Conservation (phyloP, 2,113 vertebrate species). For the Murina feae region DNA sequence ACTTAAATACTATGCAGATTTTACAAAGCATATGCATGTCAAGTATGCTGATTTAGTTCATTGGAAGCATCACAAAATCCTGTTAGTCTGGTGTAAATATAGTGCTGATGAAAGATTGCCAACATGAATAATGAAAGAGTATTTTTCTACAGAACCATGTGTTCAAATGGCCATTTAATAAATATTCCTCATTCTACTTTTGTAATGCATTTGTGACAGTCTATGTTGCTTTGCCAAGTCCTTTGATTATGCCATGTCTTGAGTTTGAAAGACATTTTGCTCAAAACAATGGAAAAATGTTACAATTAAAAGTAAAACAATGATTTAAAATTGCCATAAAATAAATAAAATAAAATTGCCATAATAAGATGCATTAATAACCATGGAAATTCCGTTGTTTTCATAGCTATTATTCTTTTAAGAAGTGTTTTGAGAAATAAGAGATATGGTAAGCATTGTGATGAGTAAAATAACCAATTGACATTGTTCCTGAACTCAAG, state of each 20-base stretch:
- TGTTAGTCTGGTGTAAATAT: constrained; percentile 18
- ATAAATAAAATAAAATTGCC: not conserved
- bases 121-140: constrained; percentile 24
- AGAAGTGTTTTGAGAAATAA: constrained; percentile 4
- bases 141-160: constrained; percentile 7
- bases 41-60: constrained; percentile 31
- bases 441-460: not conserved
- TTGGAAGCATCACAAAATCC: constrained; percentile 26
- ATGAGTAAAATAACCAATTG: not conserved
- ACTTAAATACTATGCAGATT: constrained; percentile 27
- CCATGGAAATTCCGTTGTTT: not conserved
- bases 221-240: not conserved
- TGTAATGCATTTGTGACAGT: not conserved
- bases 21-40: constrained; percentile 33
- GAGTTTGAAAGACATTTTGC: not conserved
- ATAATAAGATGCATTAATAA: not conserved
- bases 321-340: not conserved
- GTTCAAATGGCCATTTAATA: constrained; percentile 15
- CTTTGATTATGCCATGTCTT: not conserved
- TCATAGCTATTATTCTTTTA: not conserved
- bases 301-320: not conserved
- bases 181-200: not conserved
- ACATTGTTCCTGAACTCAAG: not conserved
- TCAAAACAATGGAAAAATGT: not conserved
- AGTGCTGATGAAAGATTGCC: constrained; percentile 31